Conservation (phyloP, 2,888 invertebrate species). For the Resseliella maxima region DNA sequence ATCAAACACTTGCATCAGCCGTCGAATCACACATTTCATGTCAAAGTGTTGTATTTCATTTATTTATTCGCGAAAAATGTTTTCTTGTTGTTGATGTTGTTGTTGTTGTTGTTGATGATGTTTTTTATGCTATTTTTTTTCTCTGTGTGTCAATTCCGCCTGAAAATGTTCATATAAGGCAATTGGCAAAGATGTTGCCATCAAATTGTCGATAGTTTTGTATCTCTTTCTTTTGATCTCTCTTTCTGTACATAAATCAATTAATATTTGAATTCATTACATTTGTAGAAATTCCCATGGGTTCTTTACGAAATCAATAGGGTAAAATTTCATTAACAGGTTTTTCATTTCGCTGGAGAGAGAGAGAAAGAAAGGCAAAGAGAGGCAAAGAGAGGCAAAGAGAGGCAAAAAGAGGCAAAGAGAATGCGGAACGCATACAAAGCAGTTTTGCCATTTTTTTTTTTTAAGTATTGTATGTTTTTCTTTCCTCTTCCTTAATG, state of each 20-base stretch:
- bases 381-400: background rate
- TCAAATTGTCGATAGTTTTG: background rate
- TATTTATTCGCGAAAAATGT: background rate
- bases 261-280: slow-evolving; percentile 11
- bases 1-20: background rate
- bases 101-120: too few species aligned
- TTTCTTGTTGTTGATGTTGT: too few species aligned
- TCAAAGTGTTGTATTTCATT: slow-evolving; percentile 25
- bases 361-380: background rate
- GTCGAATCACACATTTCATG: slow-evolving; percentile 13
- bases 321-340: background rate
- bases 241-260: slow-evolving; percentile 10
- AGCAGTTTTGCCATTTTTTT: background rate
- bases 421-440: background rate
- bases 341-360: too few species aligned
- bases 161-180: background rate
- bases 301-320: background rate
- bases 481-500: background rate
- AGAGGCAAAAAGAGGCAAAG: background rate
- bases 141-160: background rate
- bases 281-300: background rate
- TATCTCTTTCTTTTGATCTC: background rate
- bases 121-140: too few species aligned
- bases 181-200: background rate
- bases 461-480: background rate